Conservation (phyloP, 2,113 vertebrate species). For the Phainopepla nitens region DNA sequence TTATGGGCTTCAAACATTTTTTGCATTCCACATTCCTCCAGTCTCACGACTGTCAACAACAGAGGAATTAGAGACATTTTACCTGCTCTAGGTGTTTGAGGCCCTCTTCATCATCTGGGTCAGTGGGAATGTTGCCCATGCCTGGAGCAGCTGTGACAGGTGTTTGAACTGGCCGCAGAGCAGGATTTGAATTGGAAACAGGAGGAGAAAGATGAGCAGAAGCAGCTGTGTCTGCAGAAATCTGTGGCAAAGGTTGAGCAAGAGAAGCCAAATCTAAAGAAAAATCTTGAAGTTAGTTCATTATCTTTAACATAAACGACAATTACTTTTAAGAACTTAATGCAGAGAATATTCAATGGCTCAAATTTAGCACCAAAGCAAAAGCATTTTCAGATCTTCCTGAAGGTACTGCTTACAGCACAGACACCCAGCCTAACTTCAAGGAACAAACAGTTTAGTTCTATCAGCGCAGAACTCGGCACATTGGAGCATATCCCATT, state of each 20-base stretch:
- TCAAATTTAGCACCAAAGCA: neutral
- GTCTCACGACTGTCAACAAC: neutral
- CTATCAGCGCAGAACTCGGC: neutral
- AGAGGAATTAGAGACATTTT: neutral
- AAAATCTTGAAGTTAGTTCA: slow-evolving; percentile 2
- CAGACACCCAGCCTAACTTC: neutral
- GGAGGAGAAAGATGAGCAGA: slow-evolving; percentile 68
- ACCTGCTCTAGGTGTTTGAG: slow-evolving; percentile 98
- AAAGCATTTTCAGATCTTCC: neutral
- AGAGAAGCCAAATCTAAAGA: slow-evolving; percentile 76
- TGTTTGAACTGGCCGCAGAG: slow-evolving; percentile 63
- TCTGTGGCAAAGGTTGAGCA: slow-evolving; percentile 70
- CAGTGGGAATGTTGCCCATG: slow-evolving; percentile 73
- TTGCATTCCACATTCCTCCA: neutral
- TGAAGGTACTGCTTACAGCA: neutral
- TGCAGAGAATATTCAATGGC: neutral
- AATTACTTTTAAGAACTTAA: neutral
- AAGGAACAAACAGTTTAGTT: neutral
- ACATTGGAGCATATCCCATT: neutral
- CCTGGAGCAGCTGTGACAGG: slow-evolving; percentile 73
- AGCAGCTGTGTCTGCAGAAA: slow-evolving; percentile 71
- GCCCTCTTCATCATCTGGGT: slow-evolving; percentile 94
- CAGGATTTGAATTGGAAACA: slow-evolving; percentile 66
- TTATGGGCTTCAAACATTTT: neutral
- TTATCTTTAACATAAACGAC: neutral